phyloP scores from a whole-genome alignment of 2,113 vertebrate genomes.

The Istiophorus platypterus region DNA sequence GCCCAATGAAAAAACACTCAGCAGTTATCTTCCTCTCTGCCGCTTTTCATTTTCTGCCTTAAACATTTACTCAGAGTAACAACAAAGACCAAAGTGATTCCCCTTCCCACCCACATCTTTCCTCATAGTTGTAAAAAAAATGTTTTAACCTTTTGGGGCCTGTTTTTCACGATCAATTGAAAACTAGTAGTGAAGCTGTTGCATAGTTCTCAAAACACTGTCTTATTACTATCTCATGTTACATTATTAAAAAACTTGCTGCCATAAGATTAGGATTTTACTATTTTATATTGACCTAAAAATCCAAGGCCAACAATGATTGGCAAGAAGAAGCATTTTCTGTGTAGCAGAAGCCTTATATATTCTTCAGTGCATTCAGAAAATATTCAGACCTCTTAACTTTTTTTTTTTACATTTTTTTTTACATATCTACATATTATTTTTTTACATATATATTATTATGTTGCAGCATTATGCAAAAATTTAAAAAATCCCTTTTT shows the following conservation, averaged over 20 bases:
- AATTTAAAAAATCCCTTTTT: no score
- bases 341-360: neutral
- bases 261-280: neutral
- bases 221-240: neutral
- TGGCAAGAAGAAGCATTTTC: neutral
- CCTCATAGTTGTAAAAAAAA: conserved; percentile 22
- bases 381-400: no score
- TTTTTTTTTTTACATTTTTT: no score
- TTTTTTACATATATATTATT: no score
- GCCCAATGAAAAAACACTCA: conserved; percentile 3
- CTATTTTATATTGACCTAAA: neutral
- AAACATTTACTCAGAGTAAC: conserved; percentile 7
- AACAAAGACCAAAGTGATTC: neutral
- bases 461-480: no score
- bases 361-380: no score
- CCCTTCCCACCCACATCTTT: conserved; percentile 9
- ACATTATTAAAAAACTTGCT: neutral
- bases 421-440: no score
- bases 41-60: conserved; percentile 10
- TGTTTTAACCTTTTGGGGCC: neutral
- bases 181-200: neutral
- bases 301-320: neutral
- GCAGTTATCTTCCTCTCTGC: conserved; percentile 27
- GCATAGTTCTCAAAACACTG: conserved; percentile 3
- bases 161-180: neutral